These are phyloP conservation scores for Riptortus pedestris DNA, from an alignment of 1,140 invertebrate genomes.

Conservation along the genomic window DNA sequence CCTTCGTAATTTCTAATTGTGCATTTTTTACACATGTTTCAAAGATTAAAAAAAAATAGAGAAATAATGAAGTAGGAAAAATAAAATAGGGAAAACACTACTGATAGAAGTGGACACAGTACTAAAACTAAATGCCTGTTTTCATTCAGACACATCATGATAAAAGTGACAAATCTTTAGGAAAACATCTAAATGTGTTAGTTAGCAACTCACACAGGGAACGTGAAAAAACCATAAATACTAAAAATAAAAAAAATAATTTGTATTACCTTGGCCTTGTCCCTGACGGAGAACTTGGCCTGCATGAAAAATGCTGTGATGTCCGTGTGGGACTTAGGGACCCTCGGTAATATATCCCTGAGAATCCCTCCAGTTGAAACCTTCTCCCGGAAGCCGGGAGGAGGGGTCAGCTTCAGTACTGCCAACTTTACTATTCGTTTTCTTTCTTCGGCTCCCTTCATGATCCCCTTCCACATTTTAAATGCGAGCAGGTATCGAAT, in stretches of 20 bases:
- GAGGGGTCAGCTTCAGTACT: conserved; percentile 19
- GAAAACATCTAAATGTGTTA: no score
- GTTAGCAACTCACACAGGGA: no score
- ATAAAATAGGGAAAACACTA: no score
- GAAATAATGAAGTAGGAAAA: no score
- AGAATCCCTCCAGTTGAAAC: conserved; percentile 13
- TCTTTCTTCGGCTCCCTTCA: conserved; percentile 25
- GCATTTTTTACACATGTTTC: no score
- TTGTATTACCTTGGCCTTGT: conserved; percentile 20
- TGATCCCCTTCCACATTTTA: conserved; percentile 32
- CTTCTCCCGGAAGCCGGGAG: conserved; percentile 21
- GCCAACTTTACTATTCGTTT: conserved; percentile 28
- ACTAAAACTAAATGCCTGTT: no score
- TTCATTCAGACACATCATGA: no score
- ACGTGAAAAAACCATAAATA: no score
- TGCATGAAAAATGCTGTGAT: conserved; percentile 25
- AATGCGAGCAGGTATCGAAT: conserved; percentile 31
- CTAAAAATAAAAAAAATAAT: not conserved
- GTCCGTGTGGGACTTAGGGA: conserved; percentile 17
- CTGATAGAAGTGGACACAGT: no score
- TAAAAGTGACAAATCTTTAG: no score
- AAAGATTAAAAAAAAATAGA: no score
- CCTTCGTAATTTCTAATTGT: no score
- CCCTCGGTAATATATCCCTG: conserved; percentile 20
- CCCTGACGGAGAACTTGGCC: conserved; percentile 23